A percentile compares a stretch with the other conserved stretches of the same genome.
phyloP scores from a whole-genome alignment of 2,113 vertebrate species.

The Ochotona princeps region DNA sequence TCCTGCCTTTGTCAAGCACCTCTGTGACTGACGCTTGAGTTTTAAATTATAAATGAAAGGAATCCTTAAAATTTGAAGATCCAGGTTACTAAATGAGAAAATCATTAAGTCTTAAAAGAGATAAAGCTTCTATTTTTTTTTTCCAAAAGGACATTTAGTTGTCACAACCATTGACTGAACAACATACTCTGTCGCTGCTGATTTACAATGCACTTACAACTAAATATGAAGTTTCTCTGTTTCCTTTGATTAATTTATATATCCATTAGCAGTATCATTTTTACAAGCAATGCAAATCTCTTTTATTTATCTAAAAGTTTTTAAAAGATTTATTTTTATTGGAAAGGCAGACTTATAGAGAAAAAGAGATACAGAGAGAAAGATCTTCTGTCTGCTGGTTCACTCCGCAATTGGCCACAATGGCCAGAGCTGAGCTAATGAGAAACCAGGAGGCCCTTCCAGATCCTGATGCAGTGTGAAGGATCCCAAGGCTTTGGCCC shows the following conservation, averaged over 20 bases:
- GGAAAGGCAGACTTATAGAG: no score
- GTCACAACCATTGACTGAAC: conserved; percentile 20
- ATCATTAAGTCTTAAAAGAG: conserved; percentile 4
- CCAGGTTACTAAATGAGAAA: not conserved
- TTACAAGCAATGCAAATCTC: not conserved
- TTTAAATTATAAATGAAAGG: conserved; percentile 21
- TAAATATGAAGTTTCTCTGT: not conserved
- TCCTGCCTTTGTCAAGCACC: not conserved
- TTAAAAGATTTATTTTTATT: no score
- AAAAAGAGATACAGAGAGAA: no score
- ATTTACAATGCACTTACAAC: conserved; percentile 17
- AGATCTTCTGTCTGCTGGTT: no score
- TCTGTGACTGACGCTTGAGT: not conserved
- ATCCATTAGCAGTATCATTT: not conserved
- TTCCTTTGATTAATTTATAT: not conserved
- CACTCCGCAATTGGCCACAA: no score
- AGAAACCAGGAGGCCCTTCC: no score
- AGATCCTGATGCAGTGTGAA: no score
- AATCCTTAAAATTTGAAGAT: not conserved
- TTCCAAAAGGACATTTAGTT: not conserved
- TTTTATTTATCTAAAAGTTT: no score
- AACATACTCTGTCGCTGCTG: not conserved
- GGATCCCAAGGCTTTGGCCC: no score
- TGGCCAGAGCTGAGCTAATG: no score
- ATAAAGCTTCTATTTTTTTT: not conserved